A percentile compares a stretch with the other conserved stretches of the same genome.
These are phyloP conservation scores for Colostygia pectinataria DNA, from an alignment of 2,888 invertebrate species.

Conservation along the genomic window DNA sequence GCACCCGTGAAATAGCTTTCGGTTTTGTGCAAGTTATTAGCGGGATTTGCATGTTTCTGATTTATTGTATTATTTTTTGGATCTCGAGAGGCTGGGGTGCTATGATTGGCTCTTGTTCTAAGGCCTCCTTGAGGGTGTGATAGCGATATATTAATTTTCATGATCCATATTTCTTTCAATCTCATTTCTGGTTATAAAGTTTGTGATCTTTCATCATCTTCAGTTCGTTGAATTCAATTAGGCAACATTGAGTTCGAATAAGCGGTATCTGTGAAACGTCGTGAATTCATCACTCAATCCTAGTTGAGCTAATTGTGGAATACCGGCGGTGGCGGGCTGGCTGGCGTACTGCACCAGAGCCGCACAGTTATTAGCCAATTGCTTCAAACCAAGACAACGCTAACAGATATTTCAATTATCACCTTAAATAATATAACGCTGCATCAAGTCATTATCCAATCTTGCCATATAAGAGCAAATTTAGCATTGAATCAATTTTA, in stretches of 20 bases:
- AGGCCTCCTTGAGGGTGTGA: conserved; percentile 22
- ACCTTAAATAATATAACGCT: too few species aligned
- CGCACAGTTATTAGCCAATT: conserved; percentile 14
- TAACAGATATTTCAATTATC: conserved; percentile 8
- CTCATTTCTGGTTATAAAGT: neutral
- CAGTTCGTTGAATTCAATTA: too few species aligned
- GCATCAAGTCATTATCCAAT: too few species aligned
- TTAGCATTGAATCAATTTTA: neutral
- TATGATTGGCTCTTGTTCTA: conserved; percentile 45
- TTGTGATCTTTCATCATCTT: neutral
- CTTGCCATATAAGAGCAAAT: too few species aligned
- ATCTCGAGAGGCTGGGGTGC: conserved; percentile 37
- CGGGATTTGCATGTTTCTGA: conserved; percentile 81
- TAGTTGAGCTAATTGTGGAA: conserved; percentile 13
- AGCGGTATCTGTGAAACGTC: neutral
- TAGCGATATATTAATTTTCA: conserved; percentile 19
- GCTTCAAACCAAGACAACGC: conserved; percentile 8
- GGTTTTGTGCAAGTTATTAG: conserved; percentile 82
- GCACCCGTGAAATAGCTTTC: conserved; percentile 79
- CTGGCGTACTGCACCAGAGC: conserved; percentile 4
- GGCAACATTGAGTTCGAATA: too few species aligned
- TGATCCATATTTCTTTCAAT: conserved; percentile 14
- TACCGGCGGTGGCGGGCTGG: conserved; percentile 5
- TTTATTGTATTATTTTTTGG: conserved; percentile 70
- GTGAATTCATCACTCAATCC: conserved; percentile 16